phyloP scores from a whole-genome alignment of 1,140 invertebrate genomes.

The Dreissena polymorpha region DNA sequence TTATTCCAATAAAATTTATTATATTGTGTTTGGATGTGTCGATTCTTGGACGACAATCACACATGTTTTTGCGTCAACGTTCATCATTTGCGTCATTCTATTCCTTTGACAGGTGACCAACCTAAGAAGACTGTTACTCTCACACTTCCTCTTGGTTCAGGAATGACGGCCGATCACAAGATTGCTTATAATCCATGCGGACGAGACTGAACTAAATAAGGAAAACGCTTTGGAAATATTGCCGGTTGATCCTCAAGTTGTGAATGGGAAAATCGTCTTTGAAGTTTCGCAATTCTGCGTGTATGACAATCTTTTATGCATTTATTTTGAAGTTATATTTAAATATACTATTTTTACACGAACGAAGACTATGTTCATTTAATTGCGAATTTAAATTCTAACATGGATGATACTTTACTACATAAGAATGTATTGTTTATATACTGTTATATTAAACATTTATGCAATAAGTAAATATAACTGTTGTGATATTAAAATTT shows the following conservation, averaged over 20 bases:
- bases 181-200: neutral
- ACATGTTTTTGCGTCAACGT: neutral
- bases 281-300: neutral
- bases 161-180: neutral
- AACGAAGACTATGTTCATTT: too few species aligned
- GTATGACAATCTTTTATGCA: neutral
- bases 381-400: too few species aligned
- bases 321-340: too few species aligned
- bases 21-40: neutral
- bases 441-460: too few species aligned
- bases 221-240: constrained; percentile 4
- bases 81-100: neutral
- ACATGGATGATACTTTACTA: too few species aligned
- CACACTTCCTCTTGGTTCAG: neutral
- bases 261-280: neutral
- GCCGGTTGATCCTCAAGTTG: neutral
- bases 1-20: neutral
- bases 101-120: neutral
- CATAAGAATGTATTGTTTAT: too few species aligned
- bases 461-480: too few species aligned
- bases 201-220: neutral
- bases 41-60: neutral
- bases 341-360: too few species aligned
- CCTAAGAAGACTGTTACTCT: neutral
- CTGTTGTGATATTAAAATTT: too few species aligned